Evolutionary conservation across 2,888 invertebrate genomes (phyloP), one percentile per base, ranked within the genome.

Genomic region (Tenthredo distinguenda): DNA sequence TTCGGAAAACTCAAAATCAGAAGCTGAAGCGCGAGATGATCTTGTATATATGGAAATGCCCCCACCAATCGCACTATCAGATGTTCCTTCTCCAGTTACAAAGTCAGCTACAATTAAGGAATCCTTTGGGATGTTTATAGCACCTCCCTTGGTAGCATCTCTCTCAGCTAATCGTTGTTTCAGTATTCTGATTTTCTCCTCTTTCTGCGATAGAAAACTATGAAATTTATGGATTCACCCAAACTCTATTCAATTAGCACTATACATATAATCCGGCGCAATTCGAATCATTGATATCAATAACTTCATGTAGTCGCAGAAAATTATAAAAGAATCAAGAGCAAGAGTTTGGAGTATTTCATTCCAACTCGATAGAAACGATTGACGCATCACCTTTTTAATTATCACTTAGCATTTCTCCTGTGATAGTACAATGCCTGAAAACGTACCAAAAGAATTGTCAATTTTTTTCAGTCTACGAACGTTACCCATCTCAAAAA

Each of bases 1-100:
- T 93, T 98, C 98, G 88, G 97, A 98, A 94, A 97, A 97, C 94
- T 98, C 98, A 92, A 97, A 96, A 94, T 98, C 97, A 87, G 98
- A 97, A 93, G 97, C 97, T 93, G 97, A 97, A 92, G 97, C 97
- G 90, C 97, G 95, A 87, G 97, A 97, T 88, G 97, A 97, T 91
- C 97, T 96, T 89, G 97, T 97, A 94, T 96, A 96, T 93, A 96
- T 95, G 87, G 96, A 96, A 91, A 96, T 94, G 89, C 95, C 95
- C 91, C 95, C 95, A 91, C 96, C 96, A 91, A 96, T 96, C 89
- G 97, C 97, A 90, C 97, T 97, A 94, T 96, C 96, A 84, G 97
- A 97, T 86, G 97, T 97, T 90, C 96, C 96, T 88, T 97, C 97
- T 91, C 96, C 97, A 83, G 96, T 96, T 89, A 95, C 95, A 91